These are phyloP conservation scores for Lissonota sp. DNA, from an alignment of 2,888 invertebrate genomes.

Conservation along the genomic window DNA sequence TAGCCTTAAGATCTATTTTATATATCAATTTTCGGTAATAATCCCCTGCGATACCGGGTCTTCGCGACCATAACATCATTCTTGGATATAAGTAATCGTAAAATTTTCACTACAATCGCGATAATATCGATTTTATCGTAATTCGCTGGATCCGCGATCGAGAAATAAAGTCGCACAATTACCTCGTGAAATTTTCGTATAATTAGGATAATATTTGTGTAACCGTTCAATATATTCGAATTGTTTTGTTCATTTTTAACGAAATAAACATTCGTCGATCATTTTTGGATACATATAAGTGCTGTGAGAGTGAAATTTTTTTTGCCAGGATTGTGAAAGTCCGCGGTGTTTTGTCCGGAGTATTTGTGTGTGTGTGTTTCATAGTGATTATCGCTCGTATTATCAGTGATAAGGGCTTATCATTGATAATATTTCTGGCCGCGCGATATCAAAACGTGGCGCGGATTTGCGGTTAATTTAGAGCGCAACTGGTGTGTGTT, in stretches of 20 bases:
- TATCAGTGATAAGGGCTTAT: slow-evolving; percentile 50
- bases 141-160: too few species aligned
- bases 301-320: slow-evolving; percentile 6
- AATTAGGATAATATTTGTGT: too few species aligned
- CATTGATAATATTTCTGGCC: slow-evolving; percentile 41
- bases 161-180: too few species aligned
- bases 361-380: slow-evolving; percentile 70
- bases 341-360: slow-evolving; percentile 15
- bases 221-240: too few species aligned
- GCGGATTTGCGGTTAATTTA: slow-evolving; percentile 57
- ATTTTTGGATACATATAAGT: slow-evolving; percentile 34
- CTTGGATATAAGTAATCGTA: too few species aligned
- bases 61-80: too few species aligned
- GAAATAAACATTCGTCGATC: too few species aligned
- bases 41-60: neutral
- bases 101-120: too few species aligned
- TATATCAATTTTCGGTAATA: slow-evolving; percentile 14
- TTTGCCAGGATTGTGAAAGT: neutral
- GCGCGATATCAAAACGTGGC: slow-evolving; percentile 49
- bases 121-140: too few species aligned
- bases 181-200: too few species aligned
- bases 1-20: slow-evolving; percentile 69
- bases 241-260: too few species aligned
- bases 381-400: slow-evolving; percentile 30
- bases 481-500: slow-evolving; percentile 75